Base-by-base conservation (phyloP, 2,888 invertebrate genomes). In the Plagiodera versicolora region DNA sequence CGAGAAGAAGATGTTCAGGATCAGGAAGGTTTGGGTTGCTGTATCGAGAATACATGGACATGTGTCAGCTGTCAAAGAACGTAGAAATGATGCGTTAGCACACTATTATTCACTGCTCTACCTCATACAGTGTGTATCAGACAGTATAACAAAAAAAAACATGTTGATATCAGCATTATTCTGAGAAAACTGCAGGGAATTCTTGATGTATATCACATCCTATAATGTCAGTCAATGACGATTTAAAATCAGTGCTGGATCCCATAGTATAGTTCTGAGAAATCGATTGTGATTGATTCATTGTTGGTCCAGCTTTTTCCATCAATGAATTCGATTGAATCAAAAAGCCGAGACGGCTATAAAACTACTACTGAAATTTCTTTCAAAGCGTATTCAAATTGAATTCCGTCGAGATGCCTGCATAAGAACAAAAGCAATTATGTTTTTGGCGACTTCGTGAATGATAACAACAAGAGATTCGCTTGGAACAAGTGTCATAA, bases 401-500 rank as follows among this genome's bases (percentile, higher is more conserved):
- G 60, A 63, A 63, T 63, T 63, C 59, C 56, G 50, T 57, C 20
- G 44, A 65, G 63, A 68, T 66, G 61, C 49, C 64, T 65, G 68
- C 64, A 68, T 68, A 60, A 60, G 63, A 63, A 68, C 68, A 67
- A 68, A 68, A 61, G 67, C 63, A 56, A 67, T 67, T 67, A 67
- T 61, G 63, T 67, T 63, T 65, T 64, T 32, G 45, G 19, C 9
- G 20, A 16, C 46, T 56, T 51, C 10, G 28, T 20, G 56, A 52
- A 60, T 51, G 51, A 56, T 47, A 60, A 60, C 56, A 61, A 49
- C 45, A 45, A 49, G 53, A 54, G 56, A 56, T 58, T 58, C 30
- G 35, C 30, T 56, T 54, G 56, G 18, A 58, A 61, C 62, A 56
- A 60, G 63, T 57, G 53, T 57, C 49, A 63, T 56, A 63, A 63